Evolutionary conservation across 2,113 vertebrate species (phyloP).

Genomic region (Butastur rufipennis): DNA sequence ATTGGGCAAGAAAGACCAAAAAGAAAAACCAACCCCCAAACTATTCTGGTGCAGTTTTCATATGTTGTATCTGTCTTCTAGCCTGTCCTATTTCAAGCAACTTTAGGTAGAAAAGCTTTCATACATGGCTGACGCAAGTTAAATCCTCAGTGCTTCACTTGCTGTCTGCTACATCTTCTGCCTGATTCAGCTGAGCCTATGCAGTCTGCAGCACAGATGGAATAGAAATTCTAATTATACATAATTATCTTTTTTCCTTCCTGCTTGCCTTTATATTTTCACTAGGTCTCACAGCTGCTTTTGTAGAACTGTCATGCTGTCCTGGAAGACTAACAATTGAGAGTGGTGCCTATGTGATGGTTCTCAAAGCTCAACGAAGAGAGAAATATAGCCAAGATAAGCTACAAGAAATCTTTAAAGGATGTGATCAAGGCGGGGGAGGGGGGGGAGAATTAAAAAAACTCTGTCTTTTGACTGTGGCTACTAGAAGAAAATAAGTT

Average conservation of each 20-base stretch:
- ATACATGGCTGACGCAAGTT: neutral
- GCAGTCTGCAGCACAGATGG: neutral
- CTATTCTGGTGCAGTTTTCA: neutral
- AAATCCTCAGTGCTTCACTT: neutral
- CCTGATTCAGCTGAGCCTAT: neutral
- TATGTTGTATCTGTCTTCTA: neutral
- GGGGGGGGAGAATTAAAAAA: neutral
- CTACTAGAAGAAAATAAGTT: neutral
- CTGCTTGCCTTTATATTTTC: neutral
- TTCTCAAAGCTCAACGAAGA: neutral
- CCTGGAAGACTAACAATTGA: neutral
- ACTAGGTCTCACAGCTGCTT: neutral
- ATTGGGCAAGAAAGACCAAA: neutral
- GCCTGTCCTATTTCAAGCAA: neutral
- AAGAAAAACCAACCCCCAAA: neutral
- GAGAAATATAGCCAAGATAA: neutral
- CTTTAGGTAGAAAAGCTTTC: neutral
- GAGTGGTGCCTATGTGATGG: neutral
- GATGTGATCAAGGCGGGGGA: neutral
- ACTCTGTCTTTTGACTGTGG: neutral
- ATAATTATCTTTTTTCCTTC: neutral
- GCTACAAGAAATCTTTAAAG: neutral
- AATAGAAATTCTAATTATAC: neutral
- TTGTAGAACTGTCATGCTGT: neutral
- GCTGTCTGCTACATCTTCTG: neutral